Percentiles rank a stretch among this genome's conserved stretches.
Conservation (phyloP, 2,888 invertebrate species). For the Terebella lapidaria region DNA sequence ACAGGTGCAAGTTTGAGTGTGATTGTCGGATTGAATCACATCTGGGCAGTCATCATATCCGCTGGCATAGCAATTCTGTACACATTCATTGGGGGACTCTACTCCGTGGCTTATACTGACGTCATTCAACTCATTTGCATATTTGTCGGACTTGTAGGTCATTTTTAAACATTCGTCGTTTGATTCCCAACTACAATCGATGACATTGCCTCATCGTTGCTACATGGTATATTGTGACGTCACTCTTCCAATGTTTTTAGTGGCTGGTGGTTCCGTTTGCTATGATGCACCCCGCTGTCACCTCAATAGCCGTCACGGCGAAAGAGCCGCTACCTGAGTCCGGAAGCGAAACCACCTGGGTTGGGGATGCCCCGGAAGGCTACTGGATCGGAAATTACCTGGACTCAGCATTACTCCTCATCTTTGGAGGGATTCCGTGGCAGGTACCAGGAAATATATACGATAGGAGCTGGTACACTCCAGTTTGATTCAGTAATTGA, state of each 20-base stretch:
- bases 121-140: constrained; percentile 31
- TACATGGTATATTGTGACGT: background rate
- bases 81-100: constrained; percentile 36
- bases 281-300: background rate
- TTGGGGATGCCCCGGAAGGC: background rate
- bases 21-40: constrained; percentile 29
- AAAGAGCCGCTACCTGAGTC: too few relatives aligned
- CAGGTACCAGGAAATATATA: too few relatives aligned
- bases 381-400: constrained; percentile 39
- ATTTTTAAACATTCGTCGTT: background rate
- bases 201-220: background rate
- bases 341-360: too few relatives aligned
- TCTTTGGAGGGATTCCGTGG: constrained; percentile 96
- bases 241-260: background rate
- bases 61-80: constrained; percentile 33
- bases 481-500: too few relatives aligned
- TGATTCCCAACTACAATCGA: too few relatives aligned
- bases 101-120: constrained; percentile 36
- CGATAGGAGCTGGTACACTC: too few relatives aligned
- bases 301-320: background rate
- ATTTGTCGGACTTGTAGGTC: constrained; percentile 20
- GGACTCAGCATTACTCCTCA: constrained; percentile 79
- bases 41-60: constrained; percentile 30
- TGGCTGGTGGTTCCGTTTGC: background rate
- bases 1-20: constrained; percentile 29